A percentile compares a stretch with the other conserved stretches of the same genome.
Evolutionary conservation across 2,888 invertebrate genomes (phyloP).

Genomic region (Scaptomyza tumidula): DNA sequence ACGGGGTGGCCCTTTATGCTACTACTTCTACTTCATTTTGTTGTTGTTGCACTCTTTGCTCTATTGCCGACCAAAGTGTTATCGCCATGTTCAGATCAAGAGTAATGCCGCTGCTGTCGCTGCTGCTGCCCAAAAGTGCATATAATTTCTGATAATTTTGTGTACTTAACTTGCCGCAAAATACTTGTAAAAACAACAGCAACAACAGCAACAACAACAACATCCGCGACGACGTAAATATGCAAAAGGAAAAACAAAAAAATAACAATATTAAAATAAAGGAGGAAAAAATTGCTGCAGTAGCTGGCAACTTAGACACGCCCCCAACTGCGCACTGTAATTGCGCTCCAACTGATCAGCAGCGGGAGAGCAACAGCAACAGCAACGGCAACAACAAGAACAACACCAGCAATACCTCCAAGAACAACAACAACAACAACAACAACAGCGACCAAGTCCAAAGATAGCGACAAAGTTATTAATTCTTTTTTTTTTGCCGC

Average conservation of each 20-base stretch:
- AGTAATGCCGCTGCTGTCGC: constrained; percentile 36
- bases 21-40: neutral
- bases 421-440: neutral
- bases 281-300: constrained; percentile 31
- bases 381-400: neutral
- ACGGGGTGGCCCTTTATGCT: constrained; percentile 11
- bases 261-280: constrained; percentile 37
- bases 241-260: constrained; percentile 35
- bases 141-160: constrained; percentile 79
- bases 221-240: constrained; percentile 40
- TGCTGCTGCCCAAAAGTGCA: constrained; percentile 64
- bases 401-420: neutral
- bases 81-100: constrained; percentile 49
- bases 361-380: constrained; percentile 28
- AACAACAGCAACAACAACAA: constrained; percentile 5
- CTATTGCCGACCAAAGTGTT: constrained; percentile 27
- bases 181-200: constrained; percentile 53
- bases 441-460: constrained; percentile 26
- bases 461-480: constrained; percentile 54
- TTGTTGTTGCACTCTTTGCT: constrained; percentile 16
- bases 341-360: constrained; percentile 76
- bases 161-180: constrained; percentile 71
- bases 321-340: constrained; percentile 65
- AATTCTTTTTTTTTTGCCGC: constrained; percentile 31
- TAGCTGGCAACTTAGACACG: constrained; percentile 48